Percentiles rank a stretch among this genome's conserved stretches.
Conservation (phyloP, 2,888 invertebrate genomes). For the Autographa pulchrina region DNA sequence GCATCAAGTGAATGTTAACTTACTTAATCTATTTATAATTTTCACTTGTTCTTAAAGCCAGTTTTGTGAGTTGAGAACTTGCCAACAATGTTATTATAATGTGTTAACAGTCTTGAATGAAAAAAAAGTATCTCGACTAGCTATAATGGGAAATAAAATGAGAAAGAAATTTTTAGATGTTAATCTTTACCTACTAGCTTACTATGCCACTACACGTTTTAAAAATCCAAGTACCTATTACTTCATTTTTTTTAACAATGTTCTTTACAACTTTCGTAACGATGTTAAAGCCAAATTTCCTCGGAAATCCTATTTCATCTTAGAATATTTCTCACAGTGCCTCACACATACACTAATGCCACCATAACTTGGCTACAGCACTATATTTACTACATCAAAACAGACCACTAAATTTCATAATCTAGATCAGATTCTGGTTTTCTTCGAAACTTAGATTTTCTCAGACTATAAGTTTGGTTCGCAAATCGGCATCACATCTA, state of each 20-base stretch:
- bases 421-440: slow-evolving; percentile 9
- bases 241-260: no score
- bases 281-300: not conserved
- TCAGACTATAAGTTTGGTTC: slow-evolving; percentile 28
- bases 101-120: not conserved
- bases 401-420: not conserved
- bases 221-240: no score
- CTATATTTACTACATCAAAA: slow-evolving; percentile 2
- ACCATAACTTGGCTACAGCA: not conserved
- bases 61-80: not conserved
- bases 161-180: no score
- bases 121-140: not conserved
- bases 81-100: not conserved
- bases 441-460: slow-evolving; percentile 23
- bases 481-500: slow-evolving; percentile 28
- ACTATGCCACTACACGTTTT: no score
- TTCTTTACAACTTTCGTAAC: not conserved
- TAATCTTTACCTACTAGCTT: no score
- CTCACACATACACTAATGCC: not conserved
- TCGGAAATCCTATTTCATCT: not conserved
- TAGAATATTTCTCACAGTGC: not conserved
- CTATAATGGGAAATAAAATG: no score
- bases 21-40: not conserved
- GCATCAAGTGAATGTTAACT: slow-evolving; percentile 1
- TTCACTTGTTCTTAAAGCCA: not conserved